Conservation (phyloP, 2,113 vertebrate species). For the Rhinoptilus africanus region DNA sequence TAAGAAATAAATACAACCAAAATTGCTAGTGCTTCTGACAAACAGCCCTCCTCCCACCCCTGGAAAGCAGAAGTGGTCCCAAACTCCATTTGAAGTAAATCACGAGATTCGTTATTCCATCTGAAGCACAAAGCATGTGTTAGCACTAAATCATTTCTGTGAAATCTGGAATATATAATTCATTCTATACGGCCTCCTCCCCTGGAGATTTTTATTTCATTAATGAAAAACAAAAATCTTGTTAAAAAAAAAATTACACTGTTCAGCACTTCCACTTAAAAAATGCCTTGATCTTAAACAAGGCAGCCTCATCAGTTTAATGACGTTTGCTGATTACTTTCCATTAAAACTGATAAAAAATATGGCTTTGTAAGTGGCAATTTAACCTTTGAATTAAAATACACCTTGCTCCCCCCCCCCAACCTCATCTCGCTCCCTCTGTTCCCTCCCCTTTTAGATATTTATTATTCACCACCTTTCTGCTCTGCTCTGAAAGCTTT, state of each 20-base stretch:
- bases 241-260: neutral
- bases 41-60: neutral
- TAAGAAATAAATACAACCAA: neutral
- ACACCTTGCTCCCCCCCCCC: neutral
- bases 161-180: slow-evolving; percentile 39
- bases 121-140: neutral
- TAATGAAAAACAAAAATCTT: slow-evolving; percentile 53
- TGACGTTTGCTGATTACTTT: neutral
- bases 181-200: neutral
- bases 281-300: slow-evolving; percentile 26
- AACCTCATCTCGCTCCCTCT: neutral
- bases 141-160: slow-evolving; percentile 32
- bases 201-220: slow-evolving; percentile 47
- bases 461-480: neutral
- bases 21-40: neutral
- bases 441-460: neutral
- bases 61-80: neutral
- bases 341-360: neutral
- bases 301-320: slow-evolving; percentile 16
- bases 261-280: slow-evolving; percentile 25
- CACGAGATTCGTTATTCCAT: neutral
- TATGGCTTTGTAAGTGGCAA: neutral
- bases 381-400: slow-evolving; percentile 27
- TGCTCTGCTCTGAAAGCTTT: neutral
- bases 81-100: slow-evolving; percentile 18